Conservation (phyloP, 2,797 vertebrate genomes). For the Poliocrania exsul region DNA sequence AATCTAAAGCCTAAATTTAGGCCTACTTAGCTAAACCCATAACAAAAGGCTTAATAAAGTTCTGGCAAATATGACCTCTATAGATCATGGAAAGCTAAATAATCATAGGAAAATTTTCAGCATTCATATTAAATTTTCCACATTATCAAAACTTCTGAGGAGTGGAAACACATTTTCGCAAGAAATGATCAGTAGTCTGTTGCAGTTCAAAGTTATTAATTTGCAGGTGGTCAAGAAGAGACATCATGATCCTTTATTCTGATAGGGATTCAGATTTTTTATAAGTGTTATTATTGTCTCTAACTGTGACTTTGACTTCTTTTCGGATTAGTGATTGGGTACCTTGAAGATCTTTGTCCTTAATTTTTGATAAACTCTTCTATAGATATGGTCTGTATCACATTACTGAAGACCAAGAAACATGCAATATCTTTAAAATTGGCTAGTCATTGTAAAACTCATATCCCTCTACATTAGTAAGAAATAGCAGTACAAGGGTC, state of each 20-base stretch:
- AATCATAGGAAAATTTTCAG: neutral
- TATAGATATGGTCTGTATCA: neutral
- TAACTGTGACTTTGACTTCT: neutral
- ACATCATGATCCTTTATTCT: neutral
- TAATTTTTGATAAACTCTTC: neutral
- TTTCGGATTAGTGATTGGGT: neutral
- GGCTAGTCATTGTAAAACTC: neutral
- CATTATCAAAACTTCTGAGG: neutral
- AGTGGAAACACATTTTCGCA: neutral
- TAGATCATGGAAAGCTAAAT: neutral
- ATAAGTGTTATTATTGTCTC: neutral
- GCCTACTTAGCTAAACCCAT: too few relatives aligned
- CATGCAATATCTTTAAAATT: neutral
- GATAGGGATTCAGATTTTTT: neutral
- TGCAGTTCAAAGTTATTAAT: neutral
- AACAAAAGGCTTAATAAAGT: neutral
- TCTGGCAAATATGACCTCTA: neutral
- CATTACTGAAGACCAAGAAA: neutral
- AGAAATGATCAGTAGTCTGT: neutral
- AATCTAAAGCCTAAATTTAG: too few relatives aligned
- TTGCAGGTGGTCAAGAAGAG: neutral
- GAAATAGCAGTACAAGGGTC: neutral
- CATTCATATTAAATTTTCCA: neutral
- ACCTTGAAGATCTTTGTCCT: neutral
- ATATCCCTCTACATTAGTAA: neutral